Percentiles rank a stretch among this genome's conserved stretches.
These are phyloP conservation scores for Chironex yamaguchii DNA, from an alignment of 30 jellyfish, hydroid and myxozoan genomes.

Conservation along the genomic window DNA sequence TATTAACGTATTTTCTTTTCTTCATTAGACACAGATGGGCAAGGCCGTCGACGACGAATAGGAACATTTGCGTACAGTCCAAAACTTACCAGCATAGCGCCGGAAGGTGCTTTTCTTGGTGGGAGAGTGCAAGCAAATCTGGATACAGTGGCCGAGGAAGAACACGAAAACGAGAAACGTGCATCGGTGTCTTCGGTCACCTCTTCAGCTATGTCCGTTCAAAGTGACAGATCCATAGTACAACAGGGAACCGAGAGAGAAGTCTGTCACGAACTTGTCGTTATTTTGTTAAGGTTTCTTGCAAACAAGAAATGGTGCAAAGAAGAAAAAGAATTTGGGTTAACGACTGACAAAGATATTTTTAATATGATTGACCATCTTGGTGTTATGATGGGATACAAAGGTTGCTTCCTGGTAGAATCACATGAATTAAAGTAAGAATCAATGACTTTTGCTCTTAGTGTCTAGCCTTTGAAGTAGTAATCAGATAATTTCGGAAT, in stretches of 20 bases:
- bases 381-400: not conserved
- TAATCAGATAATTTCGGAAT: too few relatives aligned
- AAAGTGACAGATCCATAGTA: not conserved
- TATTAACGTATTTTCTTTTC: too few relatives aligned
- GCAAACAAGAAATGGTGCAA: not conserved
- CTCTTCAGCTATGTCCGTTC: not conserved
- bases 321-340: not conserved
- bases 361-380: not conserved
- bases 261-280: not conserved
- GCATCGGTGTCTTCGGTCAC: not conserved
- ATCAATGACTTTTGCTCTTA: too few relatives aligned
- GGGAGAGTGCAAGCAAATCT: not conserved
- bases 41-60: not conserved
- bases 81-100: not conserved
- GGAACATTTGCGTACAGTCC: not conserved
- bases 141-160: conserved; percentile 58
- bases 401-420: not conserved
- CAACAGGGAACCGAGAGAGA: not conserved
- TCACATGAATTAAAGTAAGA: not conserved
- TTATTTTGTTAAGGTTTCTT: not conserved
- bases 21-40: not conserved
- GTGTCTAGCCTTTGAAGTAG: too few relatives aligned
- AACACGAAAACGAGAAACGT: not conserved
- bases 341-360: not conserved
- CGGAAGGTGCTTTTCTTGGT: not conserved